Evolutionary conservation across 2,888 invertebrate genomes (phyloP).

Genomic region (Plagiodera versicolora): DNA sequence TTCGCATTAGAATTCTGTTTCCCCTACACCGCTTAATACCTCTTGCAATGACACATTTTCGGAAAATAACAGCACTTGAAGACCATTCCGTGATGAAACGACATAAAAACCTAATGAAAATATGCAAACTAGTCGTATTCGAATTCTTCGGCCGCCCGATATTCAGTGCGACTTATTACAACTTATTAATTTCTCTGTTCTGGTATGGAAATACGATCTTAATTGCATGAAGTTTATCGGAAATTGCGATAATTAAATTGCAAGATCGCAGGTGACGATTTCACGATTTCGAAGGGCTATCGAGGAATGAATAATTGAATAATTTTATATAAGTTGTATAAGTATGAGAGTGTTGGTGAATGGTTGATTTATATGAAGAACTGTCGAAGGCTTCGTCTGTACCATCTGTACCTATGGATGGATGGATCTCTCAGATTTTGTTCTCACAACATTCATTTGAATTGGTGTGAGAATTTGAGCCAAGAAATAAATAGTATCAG

Average conservation of each 20-base stretch:
- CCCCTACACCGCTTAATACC: not conserved
- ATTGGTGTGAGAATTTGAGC: too few relatives aligned
- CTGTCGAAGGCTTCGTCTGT: too few relatives aligned
- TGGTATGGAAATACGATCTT: not conserved
- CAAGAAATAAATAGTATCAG: too few relatives aligned
- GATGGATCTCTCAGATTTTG: too few relatives aligned
- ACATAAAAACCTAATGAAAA: constrained; percentile 14
- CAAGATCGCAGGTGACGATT: not conserved
- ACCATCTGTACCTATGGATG: too few relatives aligned
- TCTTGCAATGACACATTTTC: constrained; percentile 6
- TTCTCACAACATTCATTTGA: too few relatives aligned
- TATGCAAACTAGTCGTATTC: constrained; percentile 18
- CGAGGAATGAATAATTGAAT: not conserved
- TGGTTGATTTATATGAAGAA: too few relatives aligned
- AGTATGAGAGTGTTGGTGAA: not conserved
- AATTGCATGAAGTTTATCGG: not conserved
- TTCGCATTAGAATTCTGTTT: not conserved
- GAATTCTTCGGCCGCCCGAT: not conserved
- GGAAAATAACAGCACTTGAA: constrained; percentile 6
- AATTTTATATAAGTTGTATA: not conserved
- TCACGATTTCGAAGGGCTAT: not conserved
- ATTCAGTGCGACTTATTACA: not conserved
- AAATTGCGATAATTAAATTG: not conserved
- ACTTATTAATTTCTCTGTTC: not conserved
- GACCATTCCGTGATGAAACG: constrained; percentile 1